Evolutionary conservation across 2,888 invertebrate genomes (phyloP).

Genomic region (Macrostomum cliftonense): DNA sequence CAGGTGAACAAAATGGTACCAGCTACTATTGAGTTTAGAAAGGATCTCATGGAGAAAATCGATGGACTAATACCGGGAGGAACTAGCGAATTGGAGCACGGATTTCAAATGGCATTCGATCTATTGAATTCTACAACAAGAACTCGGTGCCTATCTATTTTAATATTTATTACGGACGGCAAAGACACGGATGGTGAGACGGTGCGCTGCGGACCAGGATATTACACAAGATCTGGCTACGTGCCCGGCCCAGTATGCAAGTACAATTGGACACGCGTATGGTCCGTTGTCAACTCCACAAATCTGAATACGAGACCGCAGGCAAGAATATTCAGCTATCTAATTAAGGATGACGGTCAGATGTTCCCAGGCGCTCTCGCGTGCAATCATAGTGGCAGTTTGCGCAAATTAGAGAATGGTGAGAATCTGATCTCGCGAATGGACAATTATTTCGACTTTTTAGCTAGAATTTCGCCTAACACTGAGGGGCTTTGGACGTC

Average conservation of each 20-base stretch:
- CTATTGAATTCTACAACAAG: conserved; percentile 26
- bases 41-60: conserved; percentile 36
- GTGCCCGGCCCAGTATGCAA: conserved; percentile 38
- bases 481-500: conserved; percentile 35
- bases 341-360: conserved; percentile 36
- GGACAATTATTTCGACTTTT: conserved; percentile 37
- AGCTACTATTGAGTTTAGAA: conserved; percentile 35
- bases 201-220: conserved; percentile 33
- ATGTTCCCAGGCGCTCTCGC: conserved; percentile 30
- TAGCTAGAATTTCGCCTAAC: conserved; percentile 29
- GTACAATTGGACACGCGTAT: conserved; percentile 38
- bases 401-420: conserved; percentile 31
- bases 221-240: conserved; percentile 37
- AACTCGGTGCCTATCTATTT: conserved; percentile 35
- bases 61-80: conserved; percentile 31
- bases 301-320: conserved; percentile 21
- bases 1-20: conserved; percentile 32
- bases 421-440: conserved; percentile 38
- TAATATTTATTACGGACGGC: conserved; percentile 37
- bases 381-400: conserved; percentile 22
- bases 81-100: conserved; percentile 36
- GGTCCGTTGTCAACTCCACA: conserved; percentile 25
- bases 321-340: conserved; percentile 35
- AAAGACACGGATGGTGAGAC: conserved; percentile 37
- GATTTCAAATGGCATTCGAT: conserved; percentile 31